Evolutionary conservation across 2,888 invertebrate genomes (phyloP), one percentile per base, ranked within the genome.

Genomic region (Allygus modestus): DNA sequence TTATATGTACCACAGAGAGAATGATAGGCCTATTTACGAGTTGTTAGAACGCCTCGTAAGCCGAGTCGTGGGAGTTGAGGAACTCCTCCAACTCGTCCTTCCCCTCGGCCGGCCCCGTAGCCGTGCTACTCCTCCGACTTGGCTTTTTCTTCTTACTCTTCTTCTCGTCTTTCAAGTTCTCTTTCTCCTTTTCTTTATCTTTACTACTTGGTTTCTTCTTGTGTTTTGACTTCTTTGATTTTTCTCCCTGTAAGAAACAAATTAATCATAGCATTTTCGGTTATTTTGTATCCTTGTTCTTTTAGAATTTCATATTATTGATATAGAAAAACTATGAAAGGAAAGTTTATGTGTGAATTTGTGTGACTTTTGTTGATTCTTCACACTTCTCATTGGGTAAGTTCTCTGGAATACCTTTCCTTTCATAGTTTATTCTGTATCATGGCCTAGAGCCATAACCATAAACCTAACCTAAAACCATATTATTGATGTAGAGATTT

Each of bases 31-130:
- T 31, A 31, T 1, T 15, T 1, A 31, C n/a, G 5, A 31, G 7
- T 15, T 51, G 12, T 85, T 92, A 93, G 89, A 94, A 92, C 87
- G 93, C 93, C 89, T 94, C 93, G 88, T 94, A 94, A 65, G 93
- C 92, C 69, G 91, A 91, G 86, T 94, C 89, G 89, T 89, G 85
- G 90, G 93, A 89, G 89, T 93, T 93, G 9, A 94, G 89, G 89
- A 94, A 94, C 87, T 94, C 93, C 88, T 94, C 94, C 46, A 94
- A 89, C 88, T 93, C 94, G 87, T 93, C 93, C 20, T 90, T 91
- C 87, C 89, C 84, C 69, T 85, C 85, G 11, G 73, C 51, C 15
- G 43, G 43, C 2, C 46, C 77, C 26, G 82, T 85, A 7, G 84
- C 79, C 51, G 61, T 85, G 41, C 77, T 79, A 4, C 85, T 83